A percentile compares a stretch with the other conserved stretches of the same genome.
Evolutionary conservation across 2,113 vertebrate genomes (phyloP).

Genomic region (Phalacrocorax carbo): DNA sequence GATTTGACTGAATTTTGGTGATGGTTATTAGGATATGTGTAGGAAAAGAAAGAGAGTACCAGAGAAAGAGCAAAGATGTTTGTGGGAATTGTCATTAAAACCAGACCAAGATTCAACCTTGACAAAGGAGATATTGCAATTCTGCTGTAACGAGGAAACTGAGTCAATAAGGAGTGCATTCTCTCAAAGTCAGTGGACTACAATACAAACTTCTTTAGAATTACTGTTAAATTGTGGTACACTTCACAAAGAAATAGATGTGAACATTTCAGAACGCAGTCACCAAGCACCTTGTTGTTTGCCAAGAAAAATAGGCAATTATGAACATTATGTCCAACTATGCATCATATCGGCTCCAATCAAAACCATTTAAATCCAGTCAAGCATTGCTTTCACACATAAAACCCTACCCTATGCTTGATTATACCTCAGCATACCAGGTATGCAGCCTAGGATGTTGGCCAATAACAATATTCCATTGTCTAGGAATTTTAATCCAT

Average conservation of each 20-base stretch:
- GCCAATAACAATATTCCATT: slow-evolving; percentile 61
- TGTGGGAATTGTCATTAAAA: slow-evolving; percentile 10
- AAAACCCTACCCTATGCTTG: slow-evolving; percentile 47
- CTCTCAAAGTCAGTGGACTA: background rate
- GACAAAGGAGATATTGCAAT: background rate
- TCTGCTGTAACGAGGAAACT: slow-evolving; percentile 5
- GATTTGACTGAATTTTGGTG: background rate
- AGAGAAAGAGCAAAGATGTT: background rate
- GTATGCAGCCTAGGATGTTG: slow-evolving; percentile 40
- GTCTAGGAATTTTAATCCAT: slow-evolving; percentile 59
- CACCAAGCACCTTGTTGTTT: slow-evolving; percentile 50
- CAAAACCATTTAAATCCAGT: slow-evolving; percentile 68
- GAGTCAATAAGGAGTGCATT: slow-evolving; percentile 1
- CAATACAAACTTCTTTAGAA: slow-evolving; percentile 53
- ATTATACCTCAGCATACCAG: slow-evolving; percentile 48
- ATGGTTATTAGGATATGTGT: background rate
- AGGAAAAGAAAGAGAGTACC: background rate
- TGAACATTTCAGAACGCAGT: slow-evolving; percentile 41
- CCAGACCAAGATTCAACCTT: background rate
- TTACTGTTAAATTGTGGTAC: background rate
- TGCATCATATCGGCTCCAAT: slow-evolving; percentile 63
- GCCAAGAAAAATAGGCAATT: slow-evolving; percentile 73
- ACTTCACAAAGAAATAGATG: slow-evolving; percentile 48
- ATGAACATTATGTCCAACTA: slow-evolving; percentile 67
- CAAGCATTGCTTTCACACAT: slow-evolving; percentile 53